Evolutionary conservation across 2,797 vertebrate genomes (phyloP).

Genomic region (Mormyrus hasselquistii): DNA sequence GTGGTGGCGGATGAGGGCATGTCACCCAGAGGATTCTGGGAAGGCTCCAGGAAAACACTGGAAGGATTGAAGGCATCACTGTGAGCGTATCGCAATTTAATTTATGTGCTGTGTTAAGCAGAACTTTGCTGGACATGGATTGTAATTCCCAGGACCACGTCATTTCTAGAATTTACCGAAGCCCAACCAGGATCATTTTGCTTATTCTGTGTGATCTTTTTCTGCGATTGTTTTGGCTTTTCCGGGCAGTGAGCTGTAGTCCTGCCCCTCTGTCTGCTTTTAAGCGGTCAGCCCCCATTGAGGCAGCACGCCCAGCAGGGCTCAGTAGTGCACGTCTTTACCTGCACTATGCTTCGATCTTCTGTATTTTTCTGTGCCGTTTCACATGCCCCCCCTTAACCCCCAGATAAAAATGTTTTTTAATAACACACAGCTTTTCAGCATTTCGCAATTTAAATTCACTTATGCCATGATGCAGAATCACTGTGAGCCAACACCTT

Average conservation of each 20-base stretch:
- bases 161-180: slow-evolving; percentile 10
- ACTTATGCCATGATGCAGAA: not conserved
- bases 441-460: not conserved
- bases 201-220: not conserved
- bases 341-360: not conserved
- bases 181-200: not conserved
- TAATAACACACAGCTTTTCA: not conserved
- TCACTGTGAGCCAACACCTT: not conserved
- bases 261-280: not conserved
- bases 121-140: not conserved
- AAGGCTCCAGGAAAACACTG: not conserved
- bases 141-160: not conserved
- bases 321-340: not conserved
- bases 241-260: not conserved
- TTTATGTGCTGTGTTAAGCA: slow-evolving; percentile 13
- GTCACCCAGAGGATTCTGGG: not conserved
- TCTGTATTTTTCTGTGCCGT: not conserved
- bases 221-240: not conserved
- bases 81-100: not conserved
- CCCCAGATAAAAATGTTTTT: not conserved
- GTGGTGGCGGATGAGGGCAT: not conserved
- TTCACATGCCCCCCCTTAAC: not conserved
- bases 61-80: not conserved
- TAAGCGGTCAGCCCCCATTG: not conserved
- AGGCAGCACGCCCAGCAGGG: not conserved